Base-by-base conservation (phyloP, 2,797 vertebrate species). In the Parambassis ranga region DNA sequence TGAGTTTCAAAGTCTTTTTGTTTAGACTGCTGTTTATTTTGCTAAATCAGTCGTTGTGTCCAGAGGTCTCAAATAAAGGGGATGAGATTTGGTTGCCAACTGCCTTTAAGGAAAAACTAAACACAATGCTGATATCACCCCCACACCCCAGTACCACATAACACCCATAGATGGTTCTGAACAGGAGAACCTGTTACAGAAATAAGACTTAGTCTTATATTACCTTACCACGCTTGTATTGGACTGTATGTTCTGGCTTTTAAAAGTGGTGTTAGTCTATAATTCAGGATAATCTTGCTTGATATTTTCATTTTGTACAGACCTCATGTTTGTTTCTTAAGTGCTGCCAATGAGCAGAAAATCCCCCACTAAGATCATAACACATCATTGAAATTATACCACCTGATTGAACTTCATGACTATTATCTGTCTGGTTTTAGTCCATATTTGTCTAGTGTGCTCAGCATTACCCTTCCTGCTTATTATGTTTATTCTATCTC, bases 381-480 rank as follows among this genome's bases (percentile, higher is more conserved):
- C 55, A 49, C 65, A 30, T 68, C 16, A 10, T 27, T 75, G 30
- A 68, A 70, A 65, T 75, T 47, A 41, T 32, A 68, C 23, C 43
- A 48, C 42, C 52, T 52, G 48, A 70, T 70, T 49, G 59, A 60
- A 53, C 43, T 57, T 63, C 33, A 13, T 39, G 63, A 66, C 71
- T 57, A 67, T 73, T 71, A 72, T 67, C 44, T 66, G 66, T 71
- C 65, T 86, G 71, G 32, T 58, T 65, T 50, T 24, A 27, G 56
- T 43, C 28, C 70, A 20, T 22, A 26, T 75, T 59, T 61, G 58
- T 83, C 51, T 77, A 2, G 77, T 57, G 81, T 71, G 64, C 36
- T 65, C 36, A 70, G 19, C 27, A 19, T 50, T 65, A 65, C 27
- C 41, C 15, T 58, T 22, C 39, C 14, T 16, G 46, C 41, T 79